Evolutionary conservation across 2,113 vertebrate genomes (phyloP).

Genomic region (Pheucticus melanocephalus): DNA sequence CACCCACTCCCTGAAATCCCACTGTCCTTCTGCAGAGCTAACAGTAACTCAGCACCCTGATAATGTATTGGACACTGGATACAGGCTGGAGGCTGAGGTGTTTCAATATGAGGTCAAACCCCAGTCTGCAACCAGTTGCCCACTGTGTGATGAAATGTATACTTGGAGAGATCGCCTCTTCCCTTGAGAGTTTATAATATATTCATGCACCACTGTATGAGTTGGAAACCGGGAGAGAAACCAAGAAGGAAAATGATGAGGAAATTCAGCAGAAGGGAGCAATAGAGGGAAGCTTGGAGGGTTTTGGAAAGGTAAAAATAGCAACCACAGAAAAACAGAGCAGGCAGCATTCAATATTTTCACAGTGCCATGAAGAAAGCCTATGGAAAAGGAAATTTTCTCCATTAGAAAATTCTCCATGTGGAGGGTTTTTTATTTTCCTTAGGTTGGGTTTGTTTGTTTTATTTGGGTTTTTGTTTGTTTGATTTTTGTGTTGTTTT

Average conservation of each 20-base stretch:
- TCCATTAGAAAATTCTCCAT: neutral
- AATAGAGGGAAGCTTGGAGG: neutral
- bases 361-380: neutral
- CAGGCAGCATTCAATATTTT: neutral
- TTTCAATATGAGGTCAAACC: neutral
- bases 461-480: neutral
- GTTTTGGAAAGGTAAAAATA: neutral
- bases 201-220: neutral
- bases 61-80: fast-evolving
- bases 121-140: neutral
- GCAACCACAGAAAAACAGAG: neutral
- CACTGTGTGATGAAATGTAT: neutral
- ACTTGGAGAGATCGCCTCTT: neutral
- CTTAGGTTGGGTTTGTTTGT: neutral
- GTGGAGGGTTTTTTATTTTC: fast-evolving
- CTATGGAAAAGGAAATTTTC: neutral
- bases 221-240: neutral
- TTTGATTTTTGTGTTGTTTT: neutral
- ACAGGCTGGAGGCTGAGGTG: neutral
- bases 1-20: neutral
- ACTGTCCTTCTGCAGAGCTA: neutral
- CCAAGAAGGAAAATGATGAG: neutral
- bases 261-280: neutral
- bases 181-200: neutral
- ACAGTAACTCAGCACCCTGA: neutral